These are phyloP conservation scores for Harpegnathos saltator DNA, from an alignment of 1,140 invertebrate genomes.

Conservation along the genomic window DNA sequence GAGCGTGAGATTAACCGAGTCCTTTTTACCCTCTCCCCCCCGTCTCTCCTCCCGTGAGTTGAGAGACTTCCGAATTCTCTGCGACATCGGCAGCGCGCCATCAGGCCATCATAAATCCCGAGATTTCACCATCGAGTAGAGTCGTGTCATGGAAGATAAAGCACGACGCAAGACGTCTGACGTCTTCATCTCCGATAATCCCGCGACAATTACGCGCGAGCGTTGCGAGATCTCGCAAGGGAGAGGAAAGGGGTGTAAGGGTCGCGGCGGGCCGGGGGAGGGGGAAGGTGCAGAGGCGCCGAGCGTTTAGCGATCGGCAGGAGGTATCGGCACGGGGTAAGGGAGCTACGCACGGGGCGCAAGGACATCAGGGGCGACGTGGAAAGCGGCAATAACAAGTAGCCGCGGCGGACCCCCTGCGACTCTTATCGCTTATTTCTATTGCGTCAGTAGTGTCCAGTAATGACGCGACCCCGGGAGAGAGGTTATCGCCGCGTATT, in stretches of 20 bases:
- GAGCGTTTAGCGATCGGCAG: conserved; percentile 10
- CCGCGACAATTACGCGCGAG: not conserved
- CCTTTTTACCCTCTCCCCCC: too few species aligned
- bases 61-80: conserved; percentile 10
- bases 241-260: conserved; percentile 2
- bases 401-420: conserved; percentile 69
- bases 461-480: conserved; percentile 59
- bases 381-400: conserved; percentile 63
- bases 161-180: conserved; percentile 11
- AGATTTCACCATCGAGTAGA: conserved; percentile 64
- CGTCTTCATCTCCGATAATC: conserved; percentile 44
- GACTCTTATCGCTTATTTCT: conserved; percentile 60
- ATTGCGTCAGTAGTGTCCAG: conserved; percentile 66
- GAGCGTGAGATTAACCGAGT: not conserved
- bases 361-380: conserved; percentile 39
- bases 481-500: conserved; percentile 64
- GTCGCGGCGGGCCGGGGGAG: conserved; percentile 2
- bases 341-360: not conserved
- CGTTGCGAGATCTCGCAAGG: conserved; percentile 24
- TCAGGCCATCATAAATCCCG: conserved; percentile 27
- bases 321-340: not conserved
- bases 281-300: not conserved
- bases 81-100: too few species aligned
- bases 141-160: not conserved
- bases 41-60: not conserved